Conservation (phyloP, 23 tunicate genomes). For the Ascidia mentula region DNA sequence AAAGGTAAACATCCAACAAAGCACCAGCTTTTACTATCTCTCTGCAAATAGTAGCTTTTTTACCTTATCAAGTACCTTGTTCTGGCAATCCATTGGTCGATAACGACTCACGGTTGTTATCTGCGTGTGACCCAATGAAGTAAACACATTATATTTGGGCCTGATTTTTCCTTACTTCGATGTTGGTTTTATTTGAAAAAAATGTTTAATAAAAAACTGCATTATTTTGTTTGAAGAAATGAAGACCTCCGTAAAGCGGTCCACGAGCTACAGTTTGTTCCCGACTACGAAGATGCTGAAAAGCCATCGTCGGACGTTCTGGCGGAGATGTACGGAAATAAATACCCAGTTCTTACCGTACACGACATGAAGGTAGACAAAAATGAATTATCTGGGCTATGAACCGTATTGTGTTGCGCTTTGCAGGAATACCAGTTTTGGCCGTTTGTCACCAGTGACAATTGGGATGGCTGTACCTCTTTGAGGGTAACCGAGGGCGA, state of each 20-base stretch:
- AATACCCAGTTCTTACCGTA: conserved; percentile 49
- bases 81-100: no score
- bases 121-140: no score
- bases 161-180: no score
- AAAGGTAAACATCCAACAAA: conserved; percentile 39
- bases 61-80: no score
- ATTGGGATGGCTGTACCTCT: conserved; percentile 59
- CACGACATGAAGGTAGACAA: conserved; percentile 38
- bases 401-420: background rate
- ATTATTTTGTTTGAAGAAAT: conserved; percentile 24
- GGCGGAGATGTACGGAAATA: conserved; percentile 66
- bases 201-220: no score
- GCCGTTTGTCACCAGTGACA: conserved; percentile 54
- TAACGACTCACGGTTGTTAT: no score
- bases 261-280: conserved; percentile 22
- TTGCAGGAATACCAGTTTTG: conserved; percentile 58
- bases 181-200: no score
- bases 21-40: no score
- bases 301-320: conserved; percentile 44
- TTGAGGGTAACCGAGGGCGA: conserved; percentile 65
- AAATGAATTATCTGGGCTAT: background rate
- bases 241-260: conserved; percentile 49
- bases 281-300: conserved; percentile 35
- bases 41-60: no score
- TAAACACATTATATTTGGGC: no score